Evolutionary conservation across 2,113 vertebrate genomes (phyloP).

Genomic region (Furnarius figulus): DNA sequence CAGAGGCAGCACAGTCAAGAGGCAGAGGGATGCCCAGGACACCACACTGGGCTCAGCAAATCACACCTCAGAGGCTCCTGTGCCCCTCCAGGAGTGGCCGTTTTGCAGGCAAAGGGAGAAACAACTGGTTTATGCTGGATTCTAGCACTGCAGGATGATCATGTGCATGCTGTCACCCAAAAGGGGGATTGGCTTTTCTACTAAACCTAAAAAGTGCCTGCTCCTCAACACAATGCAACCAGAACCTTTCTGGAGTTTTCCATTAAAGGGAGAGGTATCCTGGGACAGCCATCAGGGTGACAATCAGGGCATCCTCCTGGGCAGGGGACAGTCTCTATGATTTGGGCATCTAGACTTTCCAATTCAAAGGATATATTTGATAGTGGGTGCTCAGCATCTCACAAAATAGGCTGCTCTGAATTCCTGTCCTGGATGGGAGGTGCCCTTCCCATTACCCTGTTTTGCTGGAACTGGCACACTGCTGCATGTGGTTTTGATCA

Average conservation of each 20-base stretch:
- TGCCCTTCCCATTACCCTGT: background rate
- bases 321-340: background rate
- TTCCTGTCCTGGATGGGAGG: background rate
- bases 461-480: background rate
- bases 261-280: background rate
- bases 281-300: background rate
- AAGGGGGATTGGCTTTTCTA: background rate
- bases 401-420: background rate
- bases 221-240: background rate
- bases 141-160: background rate
- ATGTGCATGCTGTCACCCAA: background rate
- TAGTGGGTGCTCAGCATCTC: background rate
- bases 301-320: background rate
- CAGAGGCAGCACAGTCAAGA: fast-evolving
- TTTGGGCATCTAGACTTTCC: background rate
- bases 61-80: background rate
- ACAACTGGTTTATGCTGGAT: background rate
- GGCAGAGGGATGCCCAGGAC: background rate
- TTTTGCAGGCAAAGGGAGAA: background rate
- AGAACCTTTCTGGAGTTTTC: background rate
- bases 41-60: background rate
- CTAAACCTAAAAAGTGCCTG: background rate
- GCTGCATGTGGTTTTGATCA: background rate
- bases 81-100: fast-evolving
- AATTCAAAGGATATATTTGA: background rate